Percentiles rank a stretch among this genome's conserved stretches.
phyloP scores from a whole-genome alignment of 2,888 invertebrate genomes.

The Seira musarum region DNA sequence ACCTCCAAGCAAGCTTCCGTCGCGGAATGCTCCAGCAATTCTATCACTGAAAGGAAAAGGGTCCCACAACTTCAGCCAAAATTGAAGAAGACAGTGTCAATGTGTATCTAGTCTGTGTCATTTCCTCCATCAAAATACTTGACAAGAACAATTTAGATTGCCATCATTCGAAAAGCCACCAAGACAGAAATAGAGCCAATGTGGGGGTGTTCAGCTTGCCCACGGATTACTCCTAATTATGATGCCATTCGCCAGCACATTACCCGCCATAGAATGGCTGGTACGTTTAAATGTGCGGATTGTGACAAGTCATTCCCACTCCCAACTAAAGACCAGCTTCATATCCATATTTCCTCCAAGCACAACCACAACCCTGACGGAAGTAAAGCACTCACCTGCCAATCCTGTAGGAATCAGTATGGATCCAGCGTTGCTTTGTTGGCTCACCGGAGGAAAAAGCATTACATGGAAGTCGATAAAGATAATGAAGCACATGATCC shows the following conservation, averaged over 20 bases:
- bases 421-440: slow-evolving; percentile 51
- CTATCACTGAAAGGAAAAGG: background rate
- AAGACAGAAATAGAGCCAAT: slow-evolving; percentile 29
- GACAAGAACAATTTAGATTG: too few relatives aligned
- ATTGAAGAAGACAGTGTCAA: background rate
- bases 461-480: slow-evolving; percentile 5
- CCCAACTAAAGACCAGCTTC: slow-evolving; percentile 57
- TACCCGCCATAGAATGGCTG: slow-evolving; percentile 52
- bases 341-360: slow-evolving; percentile 53
- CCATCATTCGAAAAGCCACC: slow-evolving; percentile 42
- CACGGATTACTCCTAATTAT: slow-evolving; percentile 59
- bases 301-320: slow-evolving; percentile 57
- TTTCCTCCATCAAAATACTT: background rate
- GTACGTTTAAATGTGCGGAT: slow-evolving; percentile 50
- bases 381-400: slow-evolving; percentile 49
- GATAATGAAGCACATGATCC: too few relatives aligned
- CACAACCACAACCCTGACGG: slow-evolving; percentile 39
- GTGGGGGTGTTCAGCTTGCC: slow-evolving; percentile 60
- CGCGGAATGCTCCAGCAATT: background rate
- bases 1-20: background rate
- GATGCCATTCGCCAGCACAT: slow-evolving; percentile 57
- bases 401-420: slow-evolving; percentile 60
- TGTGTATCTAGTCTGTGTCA: background rate
- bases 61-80: background rate
- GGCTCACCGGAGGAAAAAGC: slow-evolving; percentile 53